Percentiles rank a stretch among this genome's conserved stretches.
These are phyloP conservation scores for Aspiorhynchus laticeps DNA, from an alignment of 2,113 vertebrate species.

Conservation along the genomic window DNA sequence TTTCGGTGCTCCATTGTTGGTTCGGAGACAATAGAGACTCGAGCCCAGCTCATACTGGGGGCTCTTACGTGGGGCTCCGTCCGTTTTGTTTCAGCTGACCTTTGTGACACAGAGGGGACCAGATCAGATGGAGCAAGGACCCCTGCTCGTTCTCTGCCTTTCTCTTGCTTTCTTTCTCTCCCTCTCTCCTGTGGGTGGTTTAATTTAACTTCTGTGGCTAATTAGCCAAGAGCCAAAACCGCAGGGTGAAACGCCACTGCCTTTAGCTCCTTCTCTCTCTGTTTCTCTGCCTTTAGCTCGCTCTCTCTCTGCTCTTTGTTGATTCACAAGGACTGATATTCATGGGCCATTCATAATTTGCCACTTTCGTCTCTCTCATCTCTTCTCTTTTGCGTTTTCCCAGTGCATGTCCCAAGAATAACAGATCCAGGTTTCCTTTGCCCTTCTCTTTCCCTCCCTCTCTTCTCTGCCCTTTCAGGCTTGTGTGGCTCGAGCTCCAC, in stretches of 20 bases:
- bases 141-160: conserved; percentile 46
- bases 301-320: conserved; percentile 71
- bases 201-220: conserved; percentile 84
- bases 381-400: conserved; percentile 50
- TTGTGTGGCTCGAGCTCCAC: conserved; percentile 71
- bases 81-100: conserved; percentile 73
- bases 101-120: conserved; percentile 70
- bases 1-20: conserved; percentile 78
- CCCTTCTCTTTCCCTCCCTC: conserved; percentile 45
- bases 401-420: conserved; percentile 56
- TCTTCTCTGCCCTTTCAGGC: conserved; percentile 66
- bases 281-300: conserved; percentile 61
- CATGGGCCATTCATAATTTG: conserved; percentile 71
- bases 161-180: conserved; percentile 61
- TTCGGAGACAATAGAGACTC: conserved; percentile 77
- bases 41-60: conserved; percentile 63
- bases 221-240: conserved; percentile 78
- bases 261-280: conserved; percentile 58
- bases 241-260: conserved; percentile 79
- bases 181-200: conserved; percentile 74
- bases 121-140: conserved; percentile 77
- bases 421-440: conserved; percentile 60
- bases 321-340: conserved; percentile 60
- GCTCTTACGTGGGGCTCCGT: conserved; percentile 50
- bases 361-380: conserved; percentile 50